Conservation (phyloP, 2,113 vertebrate species). For the Gulo gulo region DNA sequence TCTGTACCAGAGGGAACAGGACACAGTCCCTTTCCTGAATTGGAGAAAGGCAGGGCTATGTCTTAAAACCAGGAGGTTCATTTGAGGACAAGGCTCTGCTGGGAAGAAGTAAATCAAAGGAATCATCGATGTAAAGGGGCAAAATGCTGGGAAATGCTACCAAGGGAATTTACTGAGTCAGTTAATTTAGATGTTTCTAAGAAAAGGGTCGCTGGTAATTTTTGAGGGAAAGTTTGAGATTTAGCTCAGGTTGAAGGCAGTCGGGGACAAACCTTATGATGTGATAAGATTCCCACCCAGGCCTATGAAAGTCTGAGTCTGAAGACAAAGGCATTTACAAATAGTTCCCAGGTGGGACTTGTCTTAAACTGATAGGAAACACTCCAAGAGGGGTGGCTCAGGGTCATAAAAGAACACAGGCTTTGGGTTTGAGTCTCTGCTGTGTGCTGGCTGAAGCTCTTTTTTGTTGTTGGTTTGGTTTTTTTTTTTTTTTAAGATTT, state of each 20-base stretch:
- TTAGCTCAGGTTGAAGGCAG: background rate
- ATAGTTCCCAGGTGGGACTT: background rate
- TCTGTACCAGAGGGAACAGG: background rate
- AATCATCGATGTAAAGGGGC: background rate
- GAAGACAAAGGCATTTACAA: background rate
- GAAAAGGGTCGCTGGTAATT: conserved; percentile 6
- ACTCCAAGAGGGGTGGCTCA: background rate
- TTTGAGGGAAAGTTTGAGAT: conserved; percentile 13
- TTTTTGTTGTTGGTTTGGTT: no score
- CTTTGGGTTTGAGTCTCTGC: background rate
- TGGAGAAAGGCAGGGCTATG: background rate
- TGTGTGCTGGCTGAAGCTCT: background rate
- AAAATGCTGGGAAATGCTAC: background rate
- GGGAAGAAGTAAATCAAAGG: conserved; percentile 55
- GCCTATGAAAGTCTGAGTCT: background rate
- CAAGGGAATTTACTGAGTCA: background rate
- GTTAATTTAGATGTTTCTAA: conserved; percentile 19
- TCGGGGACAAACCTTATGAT: background rate
- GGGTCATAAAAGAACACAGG: accelerated
- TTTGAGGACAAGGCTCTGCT: conserved; percentile 49
- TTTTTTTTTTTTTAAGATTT: background rate
- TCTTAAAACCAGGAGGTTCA: conserved; percentile 33
- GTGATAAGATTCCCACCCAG: background rate
- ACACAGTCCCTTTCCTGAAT: background rate
- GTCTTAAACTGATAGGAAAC: background rate